Evolutionary conservation across 2,888 invertebrate species (phyloP).

Genomic region (Lasioglossum malachurum): DNA sequence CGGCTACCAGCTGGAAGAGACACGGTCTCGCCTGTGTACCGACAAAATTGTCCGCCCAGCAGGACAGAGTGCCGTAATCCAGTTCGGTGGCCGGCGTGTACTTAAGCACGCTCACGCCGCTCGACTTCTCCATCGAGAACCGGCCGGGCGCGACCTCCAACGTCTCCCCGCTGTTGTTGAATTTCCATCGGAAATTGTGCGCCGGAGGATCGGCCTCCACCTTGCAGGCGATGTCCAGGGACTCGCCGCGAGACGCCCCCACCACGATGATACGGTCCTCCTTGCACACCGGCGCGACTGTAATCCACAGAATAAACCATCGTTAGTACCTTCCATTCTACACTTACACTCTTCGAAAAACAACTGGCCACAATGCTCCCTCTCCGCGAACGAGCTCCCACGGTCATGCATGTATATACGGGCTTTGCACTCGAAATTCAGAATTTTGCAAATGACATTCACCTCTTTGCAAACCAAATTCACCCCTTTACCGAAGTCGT

Average conservation of each 20-base stretch:
- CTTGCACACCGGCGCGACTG: constrained; percentile 94
- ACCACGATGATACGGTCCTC: constrained; percentile 92
- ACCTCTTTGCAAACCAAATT: not conserved
- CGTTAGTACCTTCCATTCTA: not conserved
- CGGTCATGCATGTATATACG: not conserved
- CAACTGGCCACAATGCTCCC: not conserved
- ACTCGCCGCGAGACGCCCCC: constrained; percentile 95
- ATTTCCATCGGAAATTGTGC: constrained; percentile 96
- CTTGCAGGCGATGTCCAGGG: constrained; percentile 94
- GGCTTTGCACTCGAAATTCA: not conserved
- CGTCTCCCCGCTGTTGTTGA: constrained; percentile 96
- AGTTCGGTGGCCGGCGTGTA: constrained; percentile 88
- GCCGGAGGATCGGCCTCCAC: constrained; percentile 97
- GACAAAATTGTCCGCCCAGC: constrained; percentile 94
- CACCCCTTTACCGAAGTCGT: no score
- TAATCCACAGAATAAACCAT: constrained; percentile 58
- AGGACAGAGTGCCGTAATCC: constrained; percentile 95
- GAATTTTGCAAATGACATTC: not conserved
- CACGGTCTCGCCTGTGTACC: constrained; percentile 94
- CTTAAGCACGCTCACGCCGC: constrained; percentile 88
- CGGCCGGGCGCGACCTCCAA: constrained; percentile 92
- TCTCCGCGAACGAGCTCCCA: not conserved
- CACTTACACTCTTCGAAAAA: not conserved
- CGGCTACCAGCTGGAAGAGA: constrained; percentile 95
- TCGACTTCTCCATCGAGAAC: constrained; percentile 89